Evolutionary conservation across 2,888 invertebrate genomes (phyloP).

Genomic region (Lasioglossum figueresi): DNA sequence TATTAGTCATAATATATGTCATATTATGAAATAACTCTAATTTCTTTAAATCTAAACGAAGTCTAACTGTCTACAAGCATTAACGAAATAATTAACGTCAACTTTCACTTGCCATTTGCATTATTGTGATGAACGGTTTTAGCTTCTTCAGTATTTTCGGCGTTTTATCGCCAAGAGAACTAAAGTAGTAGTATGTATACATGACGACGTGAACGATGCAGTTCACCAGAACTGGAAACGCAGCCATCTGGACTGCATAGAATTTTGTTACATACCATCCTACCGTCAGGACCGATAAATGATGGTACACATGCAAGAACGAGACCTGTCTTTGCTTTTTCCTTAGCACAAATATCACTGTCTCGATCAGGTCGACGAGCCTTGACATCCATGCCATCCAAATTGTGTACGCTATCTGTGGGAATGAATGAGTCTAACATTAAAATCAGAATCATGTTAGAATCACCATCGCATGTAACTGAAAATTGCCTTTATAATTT

Average conservation of each 20-base stretch:
- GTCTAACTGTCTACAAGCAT: too few species aligned
- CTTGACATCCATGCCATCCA: slow-evolving; percentile 84
- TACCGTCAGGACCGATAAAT: slow-evolving; percentile 86
- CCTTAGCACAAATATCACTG: slow-evolving; percentile 88
- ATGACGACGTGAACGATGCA: slow-evolving; percentile 88
- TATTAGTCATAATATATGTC: too few species aligned
- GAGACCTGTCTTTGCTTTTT: slow-evolving; percentile 88
- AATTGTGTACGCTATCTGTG: slow-evolving; percentile 16
- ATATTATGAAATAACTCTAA: too few species aligned
- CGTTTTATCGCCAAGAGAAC: slow-evolving; percentile 84
- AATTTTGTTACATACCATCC: slow-evolving; percentile 87
- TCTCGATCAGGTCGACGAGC: slow-evolving; percentile 88
- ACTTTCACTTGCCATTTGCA: slow-evolving; percentile 87
- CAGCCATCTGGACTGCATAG: slow-evolving; percentile 87
- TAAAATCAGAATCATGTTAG: too few species aligned
- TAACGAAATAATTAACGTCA: not conserved
- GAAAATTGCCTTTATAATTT: too few species aligned
- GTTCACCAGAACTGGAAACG: slow-evolving; percentile 87
- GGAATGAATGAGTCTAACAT: not conserved
- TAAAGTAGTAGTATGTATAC: slow-evolving; percentile 89
- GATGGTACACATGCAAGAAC: slow-evolving; percentile 86
- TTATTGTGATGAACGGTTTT: slow-evolving; percentile 85
- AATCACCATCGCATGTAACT: too few species aligned
- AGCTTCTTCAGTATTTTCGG: slow-evolving; percentile 73
- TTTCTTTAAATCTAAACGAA: too few species aligned